Conservation (phyloP, 2,113 vertebrate species). For the Leucoraja erinaceus region DNA sequence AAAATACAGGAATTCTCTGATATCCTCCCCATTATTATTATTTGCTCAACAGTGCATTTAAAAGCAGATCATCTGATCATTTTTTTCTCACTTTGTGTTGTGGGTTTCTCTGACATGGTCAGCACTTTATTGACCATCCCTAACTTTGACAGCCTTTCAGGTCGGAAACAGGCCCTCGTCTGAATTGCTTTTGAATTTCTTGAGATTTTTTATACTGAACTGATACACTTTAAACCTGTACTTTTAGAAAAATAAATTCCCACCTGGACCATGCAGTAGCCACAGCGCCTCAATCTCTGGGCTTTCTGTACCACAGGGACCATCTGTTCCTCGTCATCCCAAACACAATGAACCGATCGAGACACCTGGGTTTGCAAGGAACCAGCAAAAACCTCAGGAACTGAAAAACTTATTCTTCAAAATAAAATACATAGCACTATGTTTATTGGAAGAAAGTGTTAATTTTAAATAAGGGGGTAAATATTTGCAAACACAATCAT, state of each 20-base stretch:
- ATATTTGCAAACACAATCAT: not conserved
- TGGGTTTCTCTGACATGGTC: no score
- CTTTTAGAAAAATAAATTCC: not conserved
- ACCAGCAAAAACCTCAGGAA: not conserved
- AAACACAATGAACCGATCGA: slow-evolving; percentile 48
- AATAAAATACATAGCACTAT: not conserved
- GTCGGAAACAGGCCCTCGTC: no score
- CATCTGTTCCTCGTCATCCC: slow-evolving; percentile 65
- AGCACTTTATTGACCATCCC: no score
- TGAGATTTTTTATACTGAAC: not conserved
- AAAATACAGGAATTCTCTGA: not conserved
- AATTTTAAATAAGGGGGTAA: not conserved
- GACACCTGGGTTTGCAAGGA: not conserved
- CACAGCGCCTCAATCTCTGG: slow-evolving; percentile 67
- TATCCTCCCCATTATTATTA: not conserved
- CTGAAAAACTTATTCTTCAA: slow-evolving; percentile 11
- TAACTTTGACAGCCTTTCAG: not conserved
- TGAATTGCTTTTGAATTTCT: not conserved
- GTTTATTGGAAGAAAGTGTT: not conserved
- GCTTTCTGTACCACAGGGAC: slow-evolving; percentile 50
- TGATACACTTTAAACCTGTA: not conserved
- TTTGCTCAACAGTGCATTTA: not conserved
- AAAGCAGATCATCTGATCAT: no score
- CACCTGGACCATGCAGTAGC: slow-evolving; percentile 84
- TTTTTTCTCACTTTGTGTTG: no score